These are phyloP conservation scores for Smittia aterrima DNA, from an alignment of 2,888 invertebrate species.

Conservation along the genomic window DNA sequence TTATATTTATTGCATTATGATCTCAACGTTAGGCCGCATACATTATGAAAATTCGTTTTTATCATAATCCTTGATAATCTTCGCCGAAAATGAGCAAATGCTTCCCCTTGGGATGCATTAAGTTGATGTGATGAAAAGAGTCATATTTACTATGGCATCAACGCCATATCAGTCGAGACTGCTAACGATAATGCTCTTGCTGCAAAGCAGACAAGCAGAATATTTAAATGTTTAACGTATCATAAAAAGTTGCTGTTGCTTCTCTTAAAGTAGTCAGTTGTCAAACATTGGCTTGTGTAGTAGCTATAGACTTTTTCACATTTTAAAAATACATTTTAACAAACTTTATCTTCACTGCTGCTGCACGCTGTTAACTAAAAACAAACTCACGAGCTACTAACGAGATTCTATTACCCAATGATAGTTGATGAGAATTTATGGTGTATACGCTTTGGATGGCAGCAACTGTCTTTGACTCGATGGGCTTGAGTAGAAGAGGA, in stretches of 20 bases:
- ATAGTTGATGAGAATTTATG: constrained; percentile 34
- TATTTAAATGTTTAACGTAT: neutral
- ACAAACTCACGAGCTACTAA: constrained; percentile 1
- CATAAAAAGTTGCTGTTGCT: neutral
- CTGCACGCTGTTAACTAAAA: neutral
- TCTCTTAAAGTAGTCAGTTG: neutral
- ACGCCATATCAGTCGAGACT: neutral
- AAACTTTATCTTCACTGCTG: neutral
- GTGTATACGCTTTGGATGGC: neutral
- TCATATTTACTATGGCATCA: neutral
- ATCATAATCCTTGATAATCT: constrained; percentile 40
- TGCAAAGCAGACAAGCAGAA: neutral
- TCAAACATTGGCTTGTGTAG: neutral
- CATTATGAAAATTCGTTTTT: constrained; percentile 9
- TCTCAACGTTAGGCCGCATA: neutral
- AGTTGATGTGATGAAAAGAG: constrained; percentile 23
- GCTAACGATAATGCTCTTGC: constrained; percentile 6
- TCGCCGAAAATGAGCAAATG: constrained; percentile 36
- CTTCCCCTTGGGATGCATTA: constrained; percentile 36
- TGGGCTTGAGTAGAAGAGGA: neutral
- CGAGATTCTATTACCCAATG: constrained; percentile 36
- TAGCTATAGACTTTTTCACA: neutral
- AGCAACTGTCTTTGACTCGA: too few relatives aligned
- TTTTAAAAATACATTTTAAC: neutral
- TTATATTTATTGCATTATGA: constrained; percentile 39